A percentile compares a stretch with the other conserved stretches of the same genome.
Evolutionary conservation across 2,113 vertebrate species (phyloP).

Genomic region (Sylvicapra grimmia): DNA sequence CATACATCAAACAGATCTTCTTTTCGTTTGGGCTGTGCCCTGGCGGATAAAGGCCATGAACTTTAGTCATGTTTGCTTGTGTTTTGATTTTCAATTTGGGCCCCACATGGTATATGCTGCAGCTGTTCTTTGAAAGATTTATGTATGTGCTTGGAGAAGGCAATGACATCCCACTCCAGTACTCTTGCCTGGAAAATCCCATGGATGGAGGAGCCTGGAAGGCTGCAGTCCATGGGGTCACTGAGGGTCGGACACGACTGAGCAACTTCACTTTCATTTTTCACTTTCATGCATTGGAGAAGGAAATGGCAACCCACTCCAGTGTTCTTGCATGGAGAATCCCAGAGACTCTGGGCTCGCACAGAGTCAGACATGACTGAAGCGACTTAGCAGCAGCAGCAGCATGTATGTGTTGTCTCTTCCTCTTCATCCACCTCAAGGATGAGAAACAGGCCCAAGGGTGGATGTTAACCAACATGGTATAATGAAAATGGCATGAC

Average conservation of each 20-base stretch:
- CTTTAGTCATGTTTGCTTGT: constrained; percentile 12
- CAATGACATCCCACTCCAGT: too few species aligned
- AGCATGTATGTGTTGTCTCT: not conserved
- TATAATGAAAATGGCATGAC: not conserved
- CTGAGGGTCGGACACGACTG: too few species aligned
- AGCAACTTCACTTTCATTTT: too few species aligned
- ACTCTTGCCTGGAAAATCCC: too few species aligned
- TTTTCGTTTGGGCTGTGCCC: constrained; percentile 21
- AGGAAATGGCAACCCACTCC: too few species aligned
- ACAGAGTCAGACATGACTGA: too few species aligned
- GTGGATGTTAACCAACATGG: not conserved
- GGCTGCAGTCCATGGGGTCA: too few species aligned
- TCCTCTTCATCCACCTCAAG: not conserved
- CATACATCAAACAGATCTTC: constrained; percentile 34
- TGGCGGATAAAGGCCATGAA: constrained; percentile 1
- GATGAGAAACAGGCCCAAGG: not conserved
- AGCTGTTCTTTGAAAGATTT: constrained; percentile 38
- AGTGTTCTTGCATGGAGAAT: too few species aligned
- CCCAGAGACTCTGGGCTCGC: too few species aligned
- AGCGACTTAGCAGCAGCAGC: too few species aligned
- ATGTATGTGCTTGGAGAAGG: not conserved
- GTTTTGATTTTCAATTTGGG: constrained; percentile 27
- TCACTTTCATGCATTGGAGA: too few species aligned
- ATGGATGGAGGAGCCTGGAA: too few species aligned
- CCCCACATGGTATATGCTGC: not conserved